Conservation (phyloP, 2,113 vertebrate species). For the Cottus gobio region DNA sequence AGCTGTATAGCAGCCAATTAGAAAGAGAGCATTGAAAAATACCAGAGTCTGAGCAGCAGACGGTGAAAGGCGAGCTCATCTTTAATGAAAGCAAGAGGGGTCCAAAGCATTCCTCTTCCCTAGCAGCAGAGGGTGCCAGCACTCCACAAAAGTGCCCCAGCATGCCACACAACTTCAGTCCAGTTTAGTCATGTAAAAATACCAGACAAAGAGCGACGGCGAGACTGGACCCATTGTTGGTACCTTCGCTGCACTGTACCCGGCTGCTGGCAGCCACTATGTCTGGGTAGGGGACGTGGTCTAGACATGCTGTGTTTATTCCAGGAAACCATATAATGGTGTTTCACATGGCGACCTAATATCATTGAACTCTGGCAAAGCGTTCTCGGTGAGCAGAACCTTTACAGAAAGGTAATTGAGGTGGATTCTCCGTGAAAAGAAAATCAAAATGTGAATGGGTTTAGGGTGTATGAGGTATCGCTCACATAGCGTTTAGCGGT, state of each 20-base stretch:
- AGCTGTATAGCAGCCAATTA: not conserved
- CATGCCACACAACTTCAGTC: constrained; percentile 32
- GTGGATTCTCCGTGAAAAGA: not conserved
- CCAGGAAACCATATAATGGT: constrained; percentile 46
- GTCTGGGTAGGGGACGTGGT: constrained; percentile 29
- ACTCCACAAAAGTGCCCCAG: constrained; percentile 64
- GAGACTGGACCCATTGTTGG: not conserved
- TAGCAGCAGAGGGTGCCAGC: constrained; percentile 88
- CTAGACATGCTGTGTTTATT: constrained; percentile 50
- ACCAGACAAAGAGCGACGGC: constrained; percentile 25
- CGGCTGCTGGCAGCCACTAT: constrained; percentile 15
- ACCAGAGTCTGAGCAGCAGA: not conserved
- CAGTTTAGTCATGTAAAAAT: constrained; percentile 41
- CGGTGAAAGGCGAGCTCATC: not conserved
- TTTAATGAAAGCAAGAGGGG: not conserved
- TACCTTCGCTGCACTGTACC: too few species aligned
- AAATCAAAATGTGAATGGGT: not conserved
- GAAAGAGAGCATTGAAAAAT: not conserved
- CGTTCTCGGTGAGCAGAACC: constrained; percentile 11
- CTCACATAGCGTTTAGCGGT: not conserved
- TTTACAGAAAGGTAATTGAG: not conserved
- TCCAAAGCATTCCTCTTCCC: constrained; percentile 53
- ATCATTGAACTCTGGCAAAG: constrained; percentile 6
- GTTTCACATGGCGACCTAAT: constrained; percentile 20
- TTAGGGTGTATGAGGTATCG: not conserved